phyloP scores from a whole-genome alignment of 2,888 invertebrate species.

The Caenorhabditis virilis region DNA sequence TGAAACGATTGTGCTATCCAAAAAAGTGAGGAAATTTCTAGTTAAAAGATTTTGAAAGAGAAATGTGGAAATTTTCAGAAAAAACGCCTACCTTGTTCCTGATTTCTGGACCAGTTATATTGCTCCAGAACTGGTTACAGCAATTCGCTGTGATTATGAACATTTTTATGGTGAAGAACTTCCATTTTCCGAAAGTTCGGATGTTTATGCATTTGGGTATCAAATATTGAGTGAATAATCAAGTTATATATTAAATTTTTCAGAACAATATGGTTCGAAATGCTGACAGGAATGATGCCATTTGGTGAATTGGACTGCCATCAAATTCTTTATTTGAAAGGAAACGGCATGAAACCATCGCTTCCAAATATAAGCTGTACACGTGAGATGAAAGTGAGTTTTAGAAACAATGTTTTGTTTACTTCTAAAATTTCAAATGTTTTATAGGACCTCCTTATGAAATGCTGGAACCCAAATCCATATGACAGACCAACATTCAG shows the following conservation, averaged over 20 bases:
- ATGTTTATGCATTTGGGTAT: conserved; percentile 97
- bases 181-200: conserved; percentile 89
- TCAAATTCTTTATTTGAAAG: conserved; percentile 95
- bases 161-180: conserved; percentile 74
- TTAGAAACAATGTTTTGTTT: too few species aligned
- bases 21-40: conserved; percentile 17
- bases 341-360: conserved; percentile 92
- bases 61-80: conserved; percentile 37
- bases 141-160: conserved; percentile 18
- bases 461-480: conserved; percentile 88
- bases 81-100: conserved; percentile 80
- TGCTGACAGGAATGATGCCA: conserved; percentile 45
- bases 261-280: conserved; percentile 37
- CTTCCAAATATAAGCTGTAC: conserved; percentile 91
- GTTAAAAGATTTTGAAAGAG: not conserved
- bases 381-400: conserved; percentile 88
- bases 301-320: conserved; percentile 80
- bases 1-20: conserved; percentile 80
- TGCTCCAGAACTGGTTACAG: conserved; percentile 83
- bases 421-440: too few species aligned
- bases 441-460: conserved; percentile 87
- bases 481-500: conserved; percentile 89
- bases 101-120: conserved; percentile 97
- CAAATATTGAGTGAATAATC: too few species aligned
- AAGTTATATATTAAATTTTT: conserved; percentile 4